Evolutionary conservation across 2,113 vertebrate species (phyloP).

Genomic region (Nicator chloris): DNA sequence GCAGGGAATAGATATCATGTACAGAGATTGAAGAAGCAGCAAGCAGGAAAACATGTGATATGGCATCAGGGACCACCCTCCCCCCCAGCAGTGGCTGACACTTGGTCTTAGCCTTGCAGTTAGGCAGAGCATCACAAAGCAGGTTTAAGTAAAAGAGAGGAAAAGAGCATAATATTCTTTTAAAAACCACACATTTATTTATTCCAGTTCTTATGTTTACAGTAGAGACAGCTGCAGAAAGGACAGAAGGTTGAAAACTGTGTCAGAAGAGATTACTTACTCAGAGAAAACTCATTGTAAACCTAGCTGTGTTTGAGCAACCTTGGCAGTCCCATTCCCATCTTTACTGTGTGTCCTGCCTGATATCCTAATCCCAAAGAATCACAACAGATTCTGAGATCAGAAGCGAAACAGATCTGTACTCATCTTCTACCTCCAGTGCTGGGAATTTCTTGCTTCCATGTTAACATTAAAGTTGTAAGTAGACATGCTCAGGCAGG

Average conservation of each 20-base stretch:
- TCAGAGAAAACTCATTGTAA: conserved; percentile 43
- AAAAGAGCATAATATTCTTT: conserved; percentile 60
- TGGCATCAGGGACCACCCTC: not conserved
- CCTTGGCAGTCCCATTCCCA: not conserved
- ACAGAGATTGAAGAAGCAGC: not conserved
- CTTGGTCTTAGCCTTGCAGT: not conserved
- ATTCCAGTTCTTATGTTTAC: conserved; percentile 56
- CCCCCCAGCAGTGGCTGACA: not conserved
- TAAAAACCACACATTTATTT: conserved; percentile 55
- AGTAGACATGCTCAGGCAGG: conserved; percentile 2
- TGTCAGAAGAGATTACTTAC: conserved; percentile 51
- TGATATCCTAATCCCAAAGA: conserved; percentile 5
- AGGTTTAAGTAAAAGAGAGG: conserved; percentile 54
- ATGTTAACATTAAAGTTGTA: not conserved
- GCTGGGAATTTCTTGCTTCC: not conserved
- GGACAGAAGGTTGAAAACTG: conserved; percentile 52
- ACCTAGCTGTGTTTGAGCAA: not conserved
- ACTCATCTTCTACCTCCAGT: not conserved
- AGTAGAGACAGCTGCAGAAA: conserved; percentile 60
- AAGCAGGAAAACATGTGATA: not conserved
- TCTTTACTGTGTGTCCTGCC: not conserved
- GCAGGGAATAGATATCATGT: not conserved
- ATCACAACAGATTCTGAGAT: conserved; percentile 14
- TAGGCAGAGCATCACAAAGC: conserved; percentile 13
- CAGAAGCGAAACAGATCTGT: not conserved